These are phyloP conservation scores for Xerus rutilus DNA, from an alignment of 2,797 vertebrate species.

Conservation along the genomic window DNA sequence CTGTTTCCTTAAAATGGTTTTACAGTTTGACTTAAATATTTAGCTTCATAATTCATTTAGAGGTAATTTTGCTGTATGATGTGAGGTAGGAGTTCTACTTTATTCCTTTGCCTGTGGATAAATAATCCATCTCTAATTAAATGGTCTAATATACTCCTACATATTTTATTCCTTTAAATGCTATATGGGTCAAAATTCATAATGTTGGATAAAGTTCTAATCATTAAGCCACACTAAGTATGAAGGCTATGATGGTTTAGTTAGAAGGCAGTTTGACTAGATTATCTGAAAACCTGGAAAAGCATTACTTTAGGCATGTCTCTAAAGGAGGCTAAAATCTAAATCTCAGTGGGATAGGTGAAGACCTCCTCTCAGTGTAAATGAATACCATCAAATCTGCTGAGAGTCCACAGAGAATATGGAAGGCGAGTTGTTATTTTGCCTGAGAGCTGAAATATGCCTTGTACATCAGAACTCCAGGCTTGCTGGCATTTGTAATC, in stretches of 20 bases:
- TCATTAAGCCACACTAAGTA: too few relatives aligned
- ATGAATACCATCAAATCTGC: neutral
- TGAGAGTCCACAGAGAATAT: neutral
- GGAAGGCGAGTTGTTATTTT: neutral
- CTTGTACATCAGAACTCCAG: neutral
- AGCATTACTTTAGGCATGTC: neutral
- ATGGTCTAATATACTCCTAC: neutral
- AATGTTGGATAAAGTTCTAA: too few relatives aligned
- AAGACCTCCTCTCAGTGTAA: neutral
- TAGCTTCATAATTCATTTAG: neutral
- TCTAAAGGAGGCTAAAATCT: neutral
- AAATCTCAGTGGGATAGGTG: neutral
- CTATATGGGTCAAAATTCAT: too few relatives aligned
- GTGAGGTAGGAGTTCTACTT: neutral
- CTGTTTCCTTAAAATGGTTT: neutral
- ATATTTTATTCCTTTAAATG: neutral
- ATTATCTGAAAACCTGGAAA: too few relatives aligned
- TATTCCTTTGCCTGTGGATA: neutral
- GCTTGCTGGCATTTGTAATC: neutral
- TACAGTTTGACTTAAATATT: neutral
- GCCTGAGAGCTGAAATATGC: neutral
- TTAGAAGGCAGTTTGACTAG: too few relatives aligned
- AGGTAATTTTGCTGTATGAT: neutral
- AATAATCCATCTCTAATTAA: neutral
- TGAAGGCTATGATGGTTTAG: too few relatives aligned